A percentile compares a stretch with the other conserved stretches of the same genome.
Evolutionary conservation across 2,888 invertebrate genomes (phyloP).

Genomic region (Andrena bicolor): DNA sequence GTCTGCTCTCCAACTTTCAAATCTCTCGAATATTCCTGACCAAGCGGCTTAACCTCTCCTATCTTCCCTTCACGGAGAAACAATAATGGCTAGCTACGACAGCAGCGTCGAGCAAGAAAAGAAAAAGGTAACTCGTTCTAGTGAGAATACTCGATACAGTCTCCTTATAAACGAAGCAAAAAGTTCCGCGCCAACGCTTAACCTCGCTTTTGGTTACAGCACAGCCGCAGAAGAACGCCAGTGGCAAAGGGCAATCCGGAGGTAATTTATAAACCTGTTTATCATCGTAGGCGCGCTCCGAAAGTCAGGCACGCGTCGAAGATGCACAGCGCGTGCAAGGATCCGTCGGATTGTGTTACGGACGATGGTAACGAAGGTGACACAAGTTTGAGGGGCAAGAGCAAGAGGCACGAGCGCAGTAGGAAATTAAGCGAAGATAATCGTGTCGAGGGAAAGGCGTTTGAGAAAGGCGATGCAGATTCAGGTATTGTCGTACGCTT

Average conservation of each 20-base stretch:
- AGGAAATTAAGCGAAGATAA: conserved; percentile 71
- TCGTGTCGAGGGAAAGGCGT: conserved; percentile 57
- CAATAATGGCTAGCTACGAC: conserved; percentile 14
- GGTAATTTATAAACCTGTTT: conserved; percentile 65
- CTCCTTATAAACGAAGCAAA: neutral
- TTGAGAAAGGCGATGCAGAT: conserved; percentile 60
- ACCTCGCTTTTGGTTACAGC: conserved; percentile 8
- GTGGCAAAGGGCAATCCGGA: conserved; percentile 66
- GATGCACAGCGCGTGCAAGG: conserved; percentile 33
- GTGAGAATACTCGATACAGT: neutral
- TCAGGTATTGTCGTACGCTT: conserved; percentile 52
- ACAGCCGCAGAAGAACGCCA: neutral
- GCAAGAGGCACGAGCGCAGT: conserved; percentile 69
- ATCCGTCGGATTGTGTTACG: conserved; percentile 40
- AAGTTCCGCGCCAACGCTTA: neutral
- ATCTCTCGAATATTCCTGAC: conserved; percentile 6
- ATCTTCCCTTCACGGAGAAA: neutral
- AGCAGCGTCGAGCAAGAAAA: neutral
- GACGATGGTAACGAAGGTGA: conserved; percentile 46
- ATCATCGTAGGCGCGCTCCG: conserved; percentile 64
- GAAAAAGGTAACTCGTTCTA: conserved; percentile 22
- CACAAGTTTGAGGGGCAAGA: conserved; percentile 62
- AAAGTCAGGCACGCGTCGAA: conserved; percentile 62
- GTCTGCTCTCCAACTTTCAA: neutral
- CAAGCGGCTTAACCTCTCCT: neutral